These are phyloP conservation scores for Sinonovacula constricta DNA, from an alignment of 1,140 invertebrate species.

Conservation along the genomic window DNA sequence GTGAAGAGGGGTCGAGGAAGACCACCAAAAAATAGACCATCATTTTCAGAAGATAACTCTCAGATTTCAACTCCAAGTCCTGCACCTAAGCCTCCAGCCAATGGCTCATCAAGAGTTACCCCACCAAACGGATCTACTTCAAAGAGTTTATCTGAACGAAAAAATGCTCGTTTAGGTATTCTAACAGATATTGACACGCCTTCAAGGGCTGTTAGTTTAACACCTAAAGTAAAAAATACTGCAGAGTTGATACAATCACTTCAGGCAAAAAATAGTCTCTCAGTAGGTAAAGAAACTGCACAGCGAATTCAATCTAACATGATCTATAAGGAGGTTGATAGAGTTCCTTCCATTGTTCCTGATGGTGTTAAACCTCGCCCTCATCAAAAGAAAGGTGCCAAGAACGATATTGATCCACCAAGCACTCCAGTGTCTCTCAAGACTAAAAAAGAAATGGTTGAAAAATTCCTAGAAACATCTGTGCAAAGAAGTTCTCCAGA, in stretches of 20 bases:
- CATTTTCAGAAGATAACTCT: no score
- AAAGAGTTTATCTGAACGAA: conserved; percentile 37
- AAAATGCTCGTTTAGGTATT: conserved; percentile 22
- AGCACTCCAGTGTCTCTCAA: conserved; percentile 70
- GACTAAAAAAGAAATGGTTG: conserved; percentile 82
- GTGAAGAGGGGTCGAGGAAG: conserved; percentile 35
- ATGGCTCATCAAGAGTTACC: conserved; percentile 2
- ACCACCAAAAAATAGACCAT: conserved; percentile 34
- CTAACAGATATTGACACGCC: conserved; percentile 22
- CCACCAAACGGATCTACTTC: conserved; percentile 37
- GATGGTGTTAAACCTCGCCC: conserved; percentile 69
- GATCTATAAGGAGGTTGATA: conserved; percentile 76
- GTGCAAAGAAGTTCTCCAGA: conserved; percentile 63
- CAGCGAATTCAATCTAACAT: conserved; percentile 75
- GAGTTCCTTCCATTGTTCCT: conserved; percentile 67
- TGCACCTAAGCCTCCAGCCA: conserved; percentile 12
- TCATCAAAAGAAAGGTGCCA: conserved; percentile 54
- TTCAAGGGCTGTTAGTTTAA: conserved; percentile 47
- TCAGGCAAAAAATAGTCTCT: conserved; percentile 82
- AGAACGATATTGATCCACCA: conserved; percentile 30
- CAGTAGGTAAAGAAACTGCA: conserved; percentile 71
- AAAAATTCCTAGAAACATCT: conserved; percentile 80
- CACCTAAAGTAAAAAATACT: conserved; percentile 89
- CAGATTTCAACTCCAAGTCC: background rate
- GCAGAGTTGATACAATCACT: conserved; percentile 89